Evolutionary conservation across 2,888 invertebrate genomes (phyloP).

Genomic region (Zaprionus bogoriensis): DNA sequence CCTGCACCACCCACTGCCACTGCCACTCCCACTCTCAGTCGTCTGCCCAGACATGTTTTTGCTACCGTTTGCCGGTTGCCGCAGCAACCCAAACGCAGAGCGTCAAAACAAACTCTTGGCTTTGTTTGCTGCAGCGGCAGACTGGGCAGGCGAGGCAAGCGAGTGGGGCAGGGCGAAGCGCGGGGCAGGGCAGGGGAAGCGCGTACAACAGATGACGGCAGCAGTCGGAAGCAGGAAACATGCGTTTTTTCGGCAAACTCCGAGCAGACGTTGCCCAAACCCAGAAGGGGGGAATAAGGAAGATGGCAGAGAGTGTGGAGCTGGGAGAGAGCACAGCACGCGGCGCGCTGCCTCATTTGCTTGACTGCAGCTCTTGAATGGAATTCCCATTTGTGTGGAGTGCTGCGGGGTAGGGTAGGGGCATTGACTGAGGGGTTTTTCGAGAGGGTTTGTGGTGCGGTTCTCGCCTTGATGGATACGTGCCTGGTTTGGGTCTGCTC

Average conservation of each 20-base stretch:
- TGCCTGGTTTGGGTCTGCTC: not conserved
- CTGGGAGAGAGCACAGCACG: not conserved
- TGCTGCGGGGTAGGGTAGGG: not conserved
- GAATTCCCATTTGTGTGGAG: slow-evolving; percentile 1
- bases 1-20: not conserved
- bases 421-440: slow-evolving; percentile 7
- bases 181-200: not conserved
- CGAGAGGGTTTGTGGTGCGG: not conserved
- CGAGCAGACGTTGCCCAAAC: slow-evolving; percentile 6
- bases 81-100: slow-evolving; percentile 53
- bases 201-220: slow-evolving; percentile 13
- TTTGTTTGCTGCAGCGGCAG: slow-evolving; percentile 38
- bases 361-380: slow-evolving; percentile 16
- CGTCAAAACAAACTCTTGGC: slow-evolving; percentile 68
- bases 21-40: not conserved
- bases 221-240: slow-evolving; percentile 57
- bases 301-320: not conserved
- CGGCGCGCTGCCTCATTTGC: slow-evolving; percentile 7
- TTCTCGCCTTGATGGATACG: not conserved
- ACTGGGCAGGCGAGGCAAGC: not conserved
- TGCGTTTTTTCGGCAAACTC: slow-evolving; percentile 54
- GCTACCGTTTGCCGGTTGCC: slow-evolving; percentile 64
- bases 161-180: not conserved
- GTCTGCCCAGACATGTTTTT: slow-evolving; percentile 57
- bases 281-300: not conserved